A percentile compares a stretch with the other conserved stretches of the same genome.
Conservation (phyloP, 2,888 invertebrate genomes). For the Orthosia cruda region DNA sequence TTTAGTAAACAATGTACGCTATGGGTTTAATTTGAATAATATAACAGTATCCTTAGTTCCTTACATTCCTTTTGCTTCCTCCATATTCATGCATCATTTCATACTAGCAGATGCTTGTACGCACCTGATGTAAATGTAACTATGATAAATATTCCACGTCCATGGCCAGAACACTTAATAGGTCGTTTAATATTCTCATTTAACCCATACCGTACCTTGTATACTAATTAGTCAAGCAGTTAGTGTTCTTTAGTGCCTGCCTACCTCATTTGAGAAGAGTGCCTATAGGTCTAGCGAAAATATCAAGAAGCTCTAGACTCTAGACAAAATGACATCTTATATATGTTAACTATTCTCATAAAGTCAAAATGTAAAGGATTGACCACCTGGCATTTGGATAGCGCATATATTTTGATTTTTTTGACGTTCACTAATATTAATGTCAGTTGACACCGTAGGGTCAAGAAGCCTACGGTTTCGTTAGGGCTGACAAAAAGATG, state of each 20-base stretch:
- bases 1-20: constrained; percentile 31
- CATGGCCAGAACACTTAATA: constrained; percentile 19
- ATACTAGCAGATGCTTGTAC: constrained; percentile 17
- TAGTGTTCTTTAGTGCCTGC: constrained; percentile 10
- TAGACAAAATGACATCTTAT: too few relatives aligned
- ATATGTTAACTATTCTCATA: too few relatives aligned
- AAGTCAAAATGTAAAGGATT: too few relatives aligned
- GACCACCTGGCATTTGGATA: too few relatives aligned
- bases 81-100: constrained; percentile 39
- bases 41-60: constrained; percentile 36
- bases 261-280: constrained; percentile 20
- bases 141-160: constrained; percentile 39
- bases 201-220: constrained; percentile 10
- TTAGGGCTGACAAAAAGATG: too few relatives aligned
- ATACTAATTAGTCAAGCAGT: constrained; percentile 30
- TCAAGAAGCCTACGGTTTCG: too few relatives aligned
- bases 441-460: too few relatives aligned
- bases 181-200: constrained; percentile 43
- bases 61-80: constrained; percentile 18
- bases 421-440: too few relatives aligned
- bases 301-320: not conserved
- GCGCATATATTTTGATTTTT: too few relatives aligned
- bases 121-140: constrained; percentile 25
- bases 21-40: constrained; percentile 45
- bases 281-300: not conserved